phyloP scores from a whole-genome alignment of 2,797 vertebrate species.

The Rhabdomys pumilio region DNA sequence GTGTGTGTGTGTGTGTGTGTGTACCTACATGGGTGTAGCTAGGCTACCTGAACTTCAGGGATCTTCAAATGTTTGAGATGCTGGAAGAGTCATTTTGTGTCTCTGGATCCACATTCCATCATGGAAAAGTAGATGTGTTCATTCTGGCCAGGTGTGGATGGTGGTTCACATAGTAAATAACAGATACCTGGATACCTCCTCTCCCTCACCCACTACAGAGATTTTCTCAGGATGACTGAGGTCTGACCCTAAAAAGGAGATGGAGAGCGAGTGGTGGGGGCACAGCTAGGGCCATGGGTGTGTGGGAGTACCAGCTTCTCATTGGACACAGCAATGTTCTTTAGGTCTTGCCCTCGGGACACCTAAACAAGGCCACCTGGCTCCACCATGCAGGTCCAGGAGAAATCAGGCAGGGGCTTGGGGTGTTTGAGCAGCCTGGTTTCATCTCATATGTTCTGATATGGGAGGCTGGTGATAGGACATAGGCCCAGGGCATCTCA shows the following conservation, averaged over 20 bases:
- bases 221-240: not conserved
- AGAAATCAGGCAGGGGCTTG: not conserved
- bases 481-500: not conserved
- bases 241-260: not conserved
- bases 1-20: not conserved
- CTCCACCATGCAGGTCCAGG: not conserved
- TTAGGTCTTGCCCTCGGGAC: not conserved
- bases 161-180: fast-evolving
- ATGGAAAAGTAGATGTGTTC: not conserved
- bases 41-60: not conserved
- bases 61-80: no score
- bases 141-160: not conserved
- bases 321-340: not conserved
- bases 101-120: not conserved
- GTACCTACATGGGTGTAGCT: not conserved
- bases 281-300: no score
- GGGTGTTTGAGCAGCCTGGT: not conserved
- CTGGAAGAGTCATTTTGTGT: not conserved
- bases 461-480: no score
- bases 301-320: not conserved
- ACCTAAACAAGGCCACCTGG: no score
- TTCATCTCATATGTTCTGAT: not conserved
- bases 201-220: not conserved
- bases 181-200: no score
- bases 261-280: not conserved